A percentile compares a stretch with the other conserved stretches of the same genome.
These are phyloP conservation scores for Macaria liturata DNA, from an alignment of 2,888 invertebrate genomes.

Conservation along the genomic window DNA sequence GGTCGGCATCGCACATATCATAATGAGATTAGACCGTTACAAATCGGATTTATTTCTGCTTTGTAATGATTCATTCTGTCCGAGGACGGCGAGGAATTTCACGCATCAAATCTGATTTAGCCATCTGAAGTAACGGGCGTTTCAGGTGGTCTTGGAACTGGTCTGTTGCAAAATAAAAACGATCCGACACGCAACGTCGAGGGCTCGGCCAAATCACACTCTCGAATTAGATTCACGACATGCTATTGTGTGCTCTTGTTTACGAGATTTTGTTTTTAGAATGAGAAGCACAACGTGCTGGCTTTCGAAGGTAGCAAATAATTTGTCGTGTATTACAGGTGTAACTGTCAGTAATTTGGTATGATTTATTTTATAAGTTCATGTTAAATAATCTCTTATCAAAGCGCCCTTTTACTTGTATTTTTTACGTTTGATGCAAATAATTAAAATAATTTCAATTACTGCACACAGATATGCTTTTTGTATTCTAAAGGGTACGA, in stretches of 20 bases:
- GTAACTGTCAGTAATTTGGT: too few relatives aligned
- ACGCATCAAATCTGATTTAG: constrained; percentile 8
- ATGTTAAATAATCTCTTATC: too few relatives aligned
- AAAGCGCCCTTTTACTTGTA: too few relatives aligned
- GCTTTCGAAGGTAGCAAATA: too few relatives aligned
- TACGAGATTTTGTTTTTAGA: background rate
- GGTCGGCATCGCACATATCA: constrained; percentile 10
- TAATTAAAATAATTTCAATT: too few relatives aligned
- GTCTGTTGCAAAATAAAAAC: constrained; percentile 9
- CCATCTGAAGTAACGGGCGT: constrained; percentile 4
- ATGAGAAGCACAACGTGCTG: background rate
- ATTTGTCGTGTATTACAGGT: too few relatives aligned
- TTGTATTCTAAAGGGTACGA: too few relatives aligned
- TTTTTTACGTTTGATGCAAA: too few relatives aligned
- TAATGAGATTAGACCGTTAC: constrained; percentile 21
- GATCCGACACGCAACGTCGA: background rate
- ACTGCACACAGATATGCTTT: too few relatives aligned
- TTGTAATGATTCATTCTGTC: constrained; percentile 12
- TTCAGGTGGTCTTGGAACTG: constrained; percentile 1
- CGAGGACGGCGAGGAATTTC: constrained; percentile 12
- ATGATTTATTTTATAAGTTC: too few relatives aligned
- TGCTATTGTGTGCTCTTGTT: constrained; percentile 3
- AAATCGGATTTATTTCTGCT: constrained; percentile 16
- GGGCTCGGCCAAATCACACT: constrained; percentile 1
- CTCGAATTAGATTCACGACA: constrained; percentile 10